Evolutionary conservation across 2,797 vertebrate species (phyloP).

Genomic region (Pipistrellus pipistrellus): DNA sequence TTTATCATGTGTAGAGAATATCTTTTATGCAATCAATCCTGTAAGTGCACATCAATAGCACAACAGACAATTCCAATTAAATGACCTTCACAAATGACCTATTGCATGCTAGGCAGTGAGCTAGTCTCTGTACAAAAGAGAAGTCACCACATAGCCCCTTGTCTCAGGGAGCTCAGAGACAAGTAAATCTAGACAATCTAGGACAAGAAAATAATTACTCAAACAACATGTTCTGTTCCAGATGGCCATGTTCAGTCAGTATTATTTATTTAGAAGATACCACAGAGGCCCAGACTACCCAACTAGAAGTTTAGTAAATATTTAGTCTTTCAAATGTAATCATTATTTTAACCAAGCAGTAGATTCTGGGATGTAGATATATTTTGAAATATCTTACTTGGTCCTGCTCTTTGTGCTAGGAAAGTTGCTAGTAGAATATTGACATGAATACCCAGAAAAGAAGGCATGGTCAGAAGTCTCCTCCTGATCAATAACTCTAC

Average conservation of each 20-base stretch:
- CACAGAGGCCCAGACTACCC: background rate
- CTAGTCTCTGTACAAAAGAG: background rate
- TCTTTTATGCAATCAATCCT: background rate
- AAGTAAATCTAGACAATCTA: conserved; percentile 34
- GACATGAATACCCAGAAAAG: background rate
- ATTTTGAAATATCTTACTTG: conserved; percentile 9
- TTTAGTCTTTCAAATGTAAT: conserved; percentile 45
- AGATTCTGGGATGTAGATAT: background rate
- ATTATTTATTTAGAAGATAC: conserved; percentile 51
- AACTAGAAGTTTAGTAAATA: conserved; percentile 22
- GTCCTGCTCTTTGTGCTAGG: background rate
- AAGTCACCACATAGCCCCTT: background rate
- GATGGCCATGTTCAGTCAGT: background rate
- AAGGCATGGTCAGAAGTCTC: background rate
- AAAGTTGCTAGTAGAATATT: background rate
- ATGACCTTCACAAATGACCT: background rate
- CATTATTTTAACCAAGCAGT: background rate
- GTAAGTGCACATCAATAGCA: background rate
- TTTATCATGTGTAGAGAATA: background rate
- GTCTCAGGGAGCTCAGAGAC: background rate
- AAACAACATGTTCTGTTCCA: background rate
- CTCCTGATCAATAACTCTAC: background rate
- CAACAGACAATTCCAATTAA: background rate
- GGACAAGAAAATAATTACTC: conserved; percentile 25
- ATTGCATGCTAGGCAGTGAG: background rate